A percentile compares a stretch with the other conserved stretches of the same genome.
Conservation (phyloP, 2,113 vertebrate genomes). For the Mobula birostris region DNA sequence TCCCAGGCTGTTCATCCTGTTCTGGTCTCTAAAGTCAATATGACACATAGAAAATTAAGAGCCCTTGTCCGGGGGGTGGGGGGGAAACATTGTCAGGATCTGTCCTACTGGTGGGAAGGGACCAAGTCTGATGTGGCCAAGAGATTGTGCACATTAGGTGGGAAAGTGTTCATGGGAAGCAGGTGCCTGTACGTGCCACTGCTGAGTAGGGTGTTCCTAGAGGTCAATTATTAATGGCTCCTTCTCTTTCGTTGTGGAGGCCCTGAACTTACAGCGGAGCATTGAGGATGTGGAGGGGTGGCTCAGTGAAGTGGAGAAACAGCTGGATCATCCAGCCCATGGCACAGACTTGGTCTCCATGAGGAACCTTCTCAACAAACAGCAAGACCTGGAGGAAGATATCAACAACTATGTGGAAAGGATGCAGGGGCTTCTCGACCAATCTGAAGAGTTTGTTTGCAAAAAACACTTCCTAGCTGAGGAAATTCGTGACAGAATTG, state of each 20-base stretch:
- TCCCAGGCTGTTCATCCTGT: neutral
- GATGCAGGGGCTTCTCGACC: constrained; percentile 59
- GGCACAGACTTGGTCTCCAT: constrained; percentile 58
- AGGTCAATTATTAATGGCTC: neutral
- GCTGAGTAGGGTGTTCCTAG: neutral
- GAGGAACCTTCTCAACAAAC: constrained; percentile 61
- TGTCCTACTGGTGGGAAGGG: neutral
- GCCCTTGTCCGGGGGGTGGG: neutral
- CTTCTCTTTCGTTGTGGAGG: constrained; percentile 52
- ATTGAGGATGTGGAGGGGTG: constrained; percentile 68
- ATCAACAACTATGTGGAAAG: constrained; percentile 55
- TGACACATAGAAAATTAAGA: neutral
- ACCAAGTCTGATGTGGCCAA: neutral
- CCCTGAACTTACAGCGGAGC: constrained; percentile 62
- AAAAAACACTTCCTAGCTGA: constrained; percentile 67
- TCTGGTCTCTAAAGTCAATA: neutral
- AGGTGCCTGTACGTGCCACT: neutral
- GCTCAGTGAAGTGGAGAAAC: constrained; percentile 61
- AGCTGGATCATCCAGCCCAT: constrained; percentile 53
- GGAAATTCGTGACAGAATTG: constrained; percentile 63
- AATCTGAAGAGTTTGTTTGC: constrained; percentile 54
- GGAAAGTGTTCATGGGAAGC: neutral
- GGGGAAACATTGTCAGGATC: neutral
- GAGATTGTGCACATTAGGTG: neutral
- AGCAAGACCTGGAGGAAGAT: constrained; percentile 68